A percentile compares a stretch with the other conserved stretches of the same genome.
phyloP scores from a whole-genome alignment of 2,888 invertebrate genomes.

The Anodontia alba region DNA sequence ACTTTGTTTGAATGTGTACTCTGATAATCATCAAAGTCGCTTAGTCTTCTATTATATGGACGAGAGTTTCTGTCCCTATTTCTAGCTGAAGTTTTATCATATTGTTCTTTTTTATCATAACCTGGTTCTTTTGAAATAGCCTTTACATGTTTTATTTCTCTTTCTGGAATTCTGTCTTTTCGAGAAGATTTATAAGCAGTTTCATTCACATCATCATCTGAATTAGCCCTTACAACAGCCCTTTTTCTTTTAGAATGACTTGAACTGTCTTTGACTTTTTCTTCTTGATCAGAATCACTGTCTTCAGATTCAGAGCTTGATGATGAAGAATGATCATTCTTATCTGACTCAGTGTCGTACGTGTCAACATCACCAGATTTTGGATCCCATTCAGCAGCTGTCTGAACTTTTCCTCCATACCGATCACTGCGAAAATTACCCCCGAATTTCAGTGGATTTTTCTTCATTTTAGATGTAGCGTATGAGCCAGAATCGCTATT shows the following conservation, averaged over 20 bases:
- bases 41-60: background rate
- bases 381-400: slow-evolving; percentile 15
- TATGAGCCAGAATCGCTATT: background rate
- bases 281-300: background rate
- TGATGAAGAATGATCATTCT: background rate
- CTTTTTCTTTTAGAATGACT: background rate
- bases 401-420: slow-evolving; percentile 8
- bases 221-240: background rate
- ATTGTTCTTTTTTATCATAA: background rate
- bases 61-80: background rate
- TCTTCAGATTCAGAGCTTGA: background rate
- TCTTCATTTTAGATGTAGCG: background rate
- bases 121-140: background rate
- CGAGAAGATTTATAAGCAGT: background rate
- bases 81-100: background rate
- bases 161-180: background rate
- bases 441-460: background rate
- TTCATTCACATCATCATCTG: background rate
- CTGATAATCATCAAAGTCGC: background rate
- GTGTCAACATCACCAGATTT: background rate
- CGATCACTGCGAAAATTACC: slow-evolving; percentile 5
- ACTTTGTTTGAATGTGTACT: background rate
- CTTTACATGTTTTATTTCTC: background rate
- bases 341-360: background rate
- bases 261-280: background rate